Evolutionary conservation across 2,113 vertebrate genomes (phyloP).

Genomic region (Apeltes quadracus): DNA sequence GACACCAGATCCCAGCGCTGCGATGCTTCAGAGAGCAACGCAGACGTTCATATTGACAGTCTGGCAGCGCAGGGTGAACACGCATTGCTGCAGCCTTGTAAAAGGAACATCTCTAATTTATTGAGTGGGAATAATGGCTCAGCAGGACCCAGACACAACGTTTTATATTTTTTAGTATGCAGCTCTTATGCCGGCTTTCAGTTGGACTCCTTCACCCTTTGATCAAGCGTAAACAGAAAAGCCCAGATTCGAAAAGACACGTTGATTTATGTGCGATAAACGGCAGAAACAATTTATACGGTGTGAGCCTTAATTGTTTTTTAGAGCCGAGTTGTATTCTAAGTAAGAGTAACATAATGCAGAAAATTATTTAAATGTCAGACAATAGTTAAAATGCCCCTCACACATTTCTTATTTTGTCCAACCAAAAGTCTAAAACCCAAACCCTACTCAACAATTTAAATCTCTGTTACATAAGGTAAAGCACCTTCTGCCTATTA

Average conservation of each 20-base stretch:
- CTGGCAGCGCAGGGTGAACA: conserved; percentile 3
- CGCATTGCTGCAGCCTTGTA: conserved; percentile 7
- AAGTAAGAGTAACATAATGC: background rate
- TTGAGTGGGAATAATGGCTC: conserved; percentile 39
- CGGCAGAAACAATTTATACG: background rate
- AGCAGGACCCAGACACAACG: conserved; percentile 24
- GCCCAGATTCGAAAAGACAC: background rate
- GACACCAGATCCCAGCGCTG: conserved; percentile 18
- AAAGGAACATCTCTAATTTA: conserved; percentile 45
- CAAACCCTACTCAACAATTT: background rate
- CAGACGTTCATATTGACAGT: background rate
- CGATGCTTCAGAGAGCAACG: conserved; percentile 13
- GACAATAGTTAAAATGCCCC: background rate
- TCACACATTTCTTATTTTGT: background rate
- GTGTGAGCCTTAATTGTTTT: background rate
- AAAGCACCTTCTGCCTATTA: background rate
- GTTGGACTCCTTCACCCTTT: background rate
- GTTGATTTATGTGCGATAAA: background rate
- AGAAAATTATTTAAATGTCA: conserved; percentile 13
- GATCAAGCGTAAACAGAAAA: background rate
- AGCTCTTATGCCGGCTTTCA: background rate
- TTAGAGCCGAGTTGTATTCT: background rate
- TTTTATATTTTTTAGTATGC: conserved; percentile 3
- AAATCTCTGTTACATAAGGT: background rate
- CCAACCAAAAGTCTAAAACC: background rate